A percentile compares a stretch with the other conserved stretches of the same genome.
Conservation (phyloP, 1,140 invertebrate species). For the Streblospio benedicti region DNA sequence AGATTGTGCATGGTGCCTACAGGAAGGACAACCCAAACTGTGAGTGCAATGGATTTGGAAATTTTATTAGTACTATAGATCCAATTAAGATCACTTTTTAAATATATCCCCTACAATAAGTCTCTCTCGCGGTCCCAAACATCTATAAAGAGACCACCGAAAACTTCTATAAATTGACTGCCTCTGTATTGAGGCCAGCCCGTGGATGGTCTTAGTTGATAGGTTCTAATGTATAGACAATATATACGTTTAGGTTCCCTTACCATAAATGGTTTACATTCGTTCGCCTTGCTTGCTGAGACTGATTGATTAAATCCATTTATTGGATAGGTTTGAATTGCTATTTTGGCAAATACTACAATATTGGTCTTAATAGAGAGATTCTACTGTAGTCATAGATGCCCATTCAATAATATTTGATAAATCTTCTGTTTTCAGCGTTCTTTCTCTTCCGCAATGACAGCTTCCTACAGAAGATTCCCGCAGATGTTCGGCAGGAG, state of each 20-base stretch:
- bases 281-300: no score
- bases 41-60: slow-evolving; percentile 24
- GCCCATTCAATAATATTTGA: neutral
- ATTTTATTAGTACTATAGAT: no score
- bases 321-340: no score
- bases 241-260: no score
- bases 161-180: neutral
- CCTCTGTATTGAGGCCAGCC: neutral
- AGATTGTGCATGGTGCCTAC: slow-evolving; percentile 42
- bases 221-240: neutral
- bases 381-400: neutral
- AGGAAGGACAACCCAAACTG: slow-evolving; percentile 43
- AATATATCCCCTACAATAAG: no score
- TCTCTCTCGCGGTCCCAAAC: no score
- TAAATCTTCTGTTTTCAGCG: slow-evolving; percentile 8
- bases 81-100: no score
- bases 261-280: no score
- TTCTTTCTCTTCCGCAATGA: slow-evolving; percentile 14
- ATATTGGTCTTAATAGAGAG: no score
- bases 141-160: no score
- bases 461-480: slow-evolving; percentile 9
- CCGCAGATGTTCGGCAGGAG: slow-evolving; percentile 1
- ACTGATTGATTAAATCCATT: no score
- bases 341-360: no score
- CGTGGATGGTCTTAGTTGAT: neutral